Base-by-base conservation (phyloP, 2,888 invertebrate genomes). In the Sphaerophoria taeniata region DNA sequence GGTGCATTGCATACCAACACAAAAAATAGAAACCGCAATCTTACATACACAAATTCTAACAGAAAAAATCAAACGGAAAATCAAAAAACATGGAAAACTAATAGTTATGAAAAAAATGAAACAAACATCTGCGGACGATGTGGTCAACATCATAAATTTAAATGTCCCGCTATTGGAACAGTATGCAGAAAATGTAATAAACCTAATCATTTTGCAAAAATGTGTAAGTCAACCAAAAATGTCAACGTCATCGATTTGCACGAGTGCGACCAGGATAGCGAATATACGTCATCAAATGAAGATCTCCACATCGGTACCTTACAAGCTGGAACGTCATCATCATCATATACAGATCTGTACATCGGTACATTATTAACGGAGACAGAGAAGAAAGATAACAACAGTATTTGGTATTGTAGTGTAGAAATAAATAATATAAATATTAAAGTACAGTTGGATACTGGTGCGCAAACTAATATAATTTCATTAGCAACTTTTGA, bases 371-470 rank as follows among this genome's bases (percentile, higher is more conserved):
- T 72, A 34, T 16, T 53, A 43, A 33, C 51, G 1, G 53, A 61
- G 43, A 72, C 33, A 43, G 61, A 61, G 58, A 60, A 6, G 16
- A 16, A 60, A 16, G 39, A 51, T 55, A 51, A 55, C 53, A 51
- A 55, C 53, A 60, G 58, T 60, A 60, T 49, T 61, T 72, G 61
- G 72, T 72, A 72, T 72, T 61, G 61, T 61, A 72, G 61, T 51
- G 60, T 61, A 53, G 51, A 61, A 51, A 39, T 72, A 31, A 72
- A 72, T 72, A 36, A 61, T 33, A 61, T 0, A 53, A 61, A 61
- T 53, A 61, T 72, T 53, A 61, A 72, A 72, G 60, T 43, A 53
- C 24, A 24, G 24, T 24, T 24, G 24, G 24, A 24, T 24, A 24
- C 24, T 24, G 24, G 24, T 24, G 24, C 24, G 24, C 24, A 24